Conservation (phyloP, 1,140 invertebrate species). For the Tribolium castaneum region DNA sequence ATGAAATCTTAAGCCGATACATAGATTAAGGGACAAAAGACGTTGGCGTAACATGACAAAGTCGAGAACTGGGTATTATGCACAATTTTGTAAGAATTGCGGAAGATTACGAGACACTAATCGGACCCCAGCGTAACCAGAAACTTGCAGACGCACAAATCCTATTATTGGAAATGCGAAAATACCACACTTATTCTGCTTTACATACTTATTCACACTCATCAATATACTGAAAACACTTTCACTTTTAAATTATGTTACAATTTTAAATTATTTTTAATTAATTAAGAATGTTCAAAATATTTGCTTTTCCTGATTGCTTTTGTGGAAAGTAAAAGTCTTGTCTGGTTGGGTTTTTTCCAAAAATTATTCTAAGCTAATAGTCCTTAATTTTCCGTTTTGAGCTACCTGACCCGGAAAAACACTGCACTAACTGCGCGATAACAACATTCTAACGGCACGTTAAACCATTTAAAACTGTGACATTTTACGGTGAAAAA, state of each 20-base stretch:
- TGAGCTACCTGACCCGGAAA: neutral
- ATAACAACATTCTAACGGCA: neutral
- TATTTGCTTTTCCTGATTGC: too few species aligned
- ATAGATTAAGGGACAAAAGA: neutral
- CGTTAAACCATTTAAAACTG: conserved; percentile 8
- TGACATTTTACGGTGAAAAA: neutral
- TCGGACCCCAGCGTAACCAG: neutral
- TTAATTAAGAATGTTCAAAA: too few species aligned
- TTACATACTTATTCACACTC: too few species aligned
- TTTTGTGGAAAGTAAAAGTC: too few species aligned
- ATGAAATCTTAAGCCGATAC: neutral
- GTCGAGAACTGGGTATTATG: neutral
- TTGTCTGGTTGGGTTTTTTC: too few species aligned
- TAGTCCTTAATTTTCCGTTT: neutral
- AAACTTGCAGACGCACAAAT: neutral
- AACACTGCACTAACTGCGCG: neutral
- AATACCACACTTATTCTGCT: too few species aligned
- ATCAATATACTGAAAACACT: too few species aligned
- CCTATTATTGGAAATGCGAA: neutral
- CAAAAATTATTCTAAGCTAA: neutral
- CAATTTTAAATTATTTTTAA: too few species aligned
- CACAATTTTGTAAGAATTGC: neutral
- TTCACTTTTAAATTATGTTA: too few species aligned
- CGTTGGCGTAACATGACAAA: neutral
- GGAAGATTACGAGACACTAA: neutral